These are phyloP conservation scores for Vesta saturnalis DNA, from an alignment of 2,888 invertebrate genomes.

Conservation along the genomic window DNA sequence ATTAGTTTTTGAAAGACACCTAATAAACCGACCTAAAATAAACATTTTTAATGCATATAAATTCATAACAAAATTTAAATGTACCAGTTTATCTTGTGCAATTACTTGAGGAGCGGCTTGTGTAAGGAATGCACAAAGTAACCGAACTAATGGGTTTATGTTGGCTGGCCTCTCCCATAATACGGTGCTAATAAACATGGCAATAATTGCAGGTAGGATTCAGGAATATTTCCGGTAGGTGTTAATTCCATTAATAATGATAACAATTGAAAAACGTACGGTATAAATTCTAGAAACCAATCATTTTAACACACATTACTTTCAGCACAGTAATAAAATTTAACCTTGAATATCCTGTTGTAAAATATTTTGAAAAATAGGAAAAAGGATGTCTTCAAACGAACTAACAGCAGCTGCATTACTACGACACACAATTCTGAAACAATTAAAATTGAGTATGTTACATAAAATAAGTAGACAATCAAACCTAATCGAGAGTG, in stretches of 20 bases:
- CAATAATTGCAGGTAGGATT: slow-evolving; percentile 88
- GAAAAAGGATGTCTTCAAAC: slow-evolving; percentile 93
- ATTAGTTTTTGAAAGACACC: slow-evolving; percentile 98
- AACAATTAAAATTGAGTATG: slow-evolving; percentile 40
- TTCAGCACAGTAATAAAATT: not conserved
- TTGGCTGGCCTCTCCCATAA: slow-evolving; percentile 96
- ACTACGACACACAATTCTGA: slow-evolving; percentile 84
- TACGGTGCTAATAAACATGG: slow-evolving; percentile 90
- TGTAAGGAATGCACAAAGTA: slow-evolving; percentile 87
- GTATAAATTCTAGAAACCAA: slow-evolving; percentile 86
- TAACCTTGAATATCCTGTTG: slow-evolving; percentile 92
- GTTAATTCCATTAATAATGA: slow-evolving; percentile 85
- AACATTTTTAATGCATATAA: no score
- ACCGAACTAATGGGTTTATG: slow-evolving; percentile 91
- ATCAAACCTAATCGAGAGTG: slow-evolving; percentile 83
- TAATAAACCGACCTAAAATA: slow-evolving; percentile 76
- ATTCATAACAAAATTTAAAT: slow-evolving; percentile 41
- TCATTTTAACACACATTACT: not conserved
- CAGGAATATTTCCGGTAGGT: slow-evolving; percentile 70
- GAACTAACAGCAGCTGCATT: slow-evolving; percentile 82
- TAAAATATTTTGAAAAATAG: slow-evolving; percentile 93
- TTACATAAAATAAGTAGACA: not conserved
- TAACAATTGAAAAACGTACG: slow-evolving; percentile 98
- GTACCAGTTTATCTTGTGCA: slow-evolving; percentile 76
- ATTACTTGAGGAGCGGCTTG: slow-evolving; percentile 77